Base-by-base conservation (phyloP, 2,797 vertebrate genomes). In the Myotis daubentonii region DNA sequence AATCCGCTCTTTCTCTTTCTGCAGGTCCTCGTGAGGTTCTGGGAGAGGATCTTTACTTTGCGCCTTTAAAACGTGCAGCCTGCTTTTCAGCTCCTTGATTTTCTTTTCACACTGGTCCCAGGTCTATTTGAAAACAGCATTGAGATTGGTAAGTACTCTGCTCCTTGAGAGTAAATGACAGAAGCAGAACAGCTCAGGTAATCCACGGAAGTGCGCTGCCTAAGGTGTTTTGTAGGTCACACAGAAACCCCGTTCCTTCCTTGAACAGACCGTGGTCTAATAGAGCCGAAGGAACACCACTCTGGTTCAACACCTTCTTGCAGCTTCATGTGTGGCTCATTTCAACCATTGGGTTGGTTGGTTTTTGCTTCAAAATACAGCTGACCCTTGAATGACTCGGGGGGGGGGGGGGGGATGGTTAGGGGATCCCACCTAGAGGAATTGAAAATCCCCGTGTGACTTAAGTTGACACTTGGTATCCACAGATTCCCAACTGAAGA, bases 91-190 rank as follows among this genome's bases (percentile, higher is more conserved):
- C 90, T 98, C 98, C 20, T 98, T 97, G 17, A 98, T 98, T 83
- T 98, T 98, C n/a, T 97, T 97, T 98, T 98, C 98, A 91, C 98
- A 99, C 91, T 38, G 96, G 87, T 99, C 98, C 99, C 99, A 99
- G 88, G 97, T 99, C 99, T 99, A 94, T 89, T 97, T 96, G 93
- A 72, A 94, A 96, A 97, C 53, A 96, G 51, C 22, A 60, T 95
- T 57, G 76, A 85, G 33, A 97, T 7, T 92, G 23, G 25, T 92
- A 47, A 96, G 91, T 70, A 22, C 92, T 72, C 88, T 38, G 47
- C 60, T 83, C 6, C 17, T 95, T 71, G 82, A 86, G 87, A 90
- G 82, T 30, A 44, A 81, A 89, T 33, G 12, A 7, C 2, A 80
- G 44, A 82, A 79, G 62, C 0, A 87, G 60, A 71, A 79, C 19